Conservation (phyloP, 2,113 vertebrate genomes). For the Perca fluviatilis region DNA sequence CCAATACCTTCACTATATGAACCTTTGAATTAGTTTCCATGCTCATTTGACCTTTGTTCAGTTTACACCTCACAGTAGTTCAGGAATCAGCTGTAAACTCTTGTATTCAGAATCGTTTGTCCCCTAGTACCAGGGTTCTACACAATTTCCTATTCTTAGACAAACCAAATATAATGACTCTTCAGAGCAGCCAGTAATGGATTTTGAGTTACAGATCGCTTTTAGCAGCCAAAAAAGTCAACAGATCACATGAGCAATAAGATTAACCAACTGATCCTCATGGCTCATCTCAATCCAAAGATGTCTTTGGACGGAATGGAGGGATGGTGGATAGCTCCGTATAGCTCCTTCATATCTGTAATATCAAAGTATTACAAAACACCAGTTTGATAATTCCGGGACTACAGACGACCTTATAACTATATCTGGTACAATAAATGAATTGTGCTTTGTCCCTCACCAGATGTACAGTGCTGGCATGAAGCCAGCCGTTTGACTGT, state of each 20-base stretch:
- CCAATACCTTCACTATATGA: too few species aligned
- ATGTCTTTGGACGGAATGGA: background rate
- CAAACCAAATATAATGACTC: background rate
- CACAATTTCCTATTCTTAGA: too few species aligned
- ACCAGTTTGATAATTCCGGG: background rate
- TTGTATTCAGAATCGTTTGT: background rate
- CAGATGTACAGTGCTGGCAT: too few species aligned
- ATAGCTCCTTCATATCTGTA: conserved; percentile 11
- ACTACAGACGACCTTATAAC: background rate
- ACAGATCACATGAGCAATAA: background rate
- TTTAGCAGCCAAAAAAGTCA: background rate
- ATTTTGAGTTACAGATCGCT: background rate
- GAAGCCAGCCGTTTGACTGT: background rate
- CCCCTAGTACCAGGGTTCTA: too few species aligned
- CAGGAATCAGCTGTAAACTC: background rate
- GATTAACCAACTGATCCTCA: background rate
- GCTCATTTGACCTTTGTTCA: too few species aligned
- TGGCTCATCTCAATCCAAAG: background rate
- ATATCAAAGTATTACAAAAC: background rate
- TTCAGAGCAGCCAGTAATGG: background rate
- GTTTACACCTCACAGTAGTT: too few species aligned
- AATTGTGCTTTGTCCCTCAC: background rate
- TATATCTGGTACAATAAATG: background rate
- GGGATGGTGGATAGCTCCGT: background rate
- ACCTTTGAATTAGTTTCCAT: too few species aligned